Percentiles rank a stretch among this genome's conserved stretches.
phyloP scores from a whole-genome alignment of 2,888 invertebrate genomes.

The Meganola albula region DNA sequence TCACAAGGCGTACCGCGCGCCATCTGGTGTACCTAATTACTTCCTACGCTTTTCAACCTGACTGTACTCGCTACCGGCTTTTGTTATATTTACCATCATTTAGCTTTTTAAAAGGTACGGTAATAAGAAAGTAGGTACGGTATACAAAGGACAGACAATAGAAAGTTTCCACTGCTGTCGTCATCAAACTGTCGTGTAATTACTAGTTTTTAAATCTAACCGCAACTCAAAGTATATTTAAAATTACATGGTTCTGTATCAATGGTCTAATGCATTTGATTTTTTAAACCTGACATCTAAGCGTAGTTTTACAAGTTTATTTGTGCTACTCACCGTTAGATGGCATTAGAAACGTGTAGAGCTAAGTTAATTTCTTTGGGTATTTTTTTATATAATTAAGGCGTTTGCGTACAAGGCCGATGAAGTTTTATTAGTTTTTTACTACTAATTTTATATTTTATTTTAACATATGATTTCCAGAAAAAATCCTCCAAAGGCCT shows the following conservation, averaged over 20 bases:
- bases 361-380: too few species aligned
- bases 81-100: constrained; percentile 49
- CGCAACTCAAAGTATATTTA: constrained; percentile 50
- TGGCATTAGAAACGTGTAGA: constrained; percentile 33
- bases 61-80: constrained; percentile 40
- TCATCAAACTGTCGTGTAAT: constrained; percentile 58
- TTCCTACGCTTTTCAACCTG: constrained; percentile 62
- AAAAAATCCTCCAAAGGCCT: too few species aligned
- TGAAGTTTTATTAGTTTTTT: too few species aligned
- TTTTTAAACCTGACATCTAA: constrained; percentile 4
- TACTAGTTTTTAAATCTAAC: constrained; percentile 50
- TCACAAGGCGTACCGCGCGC: constrained; percentile 41
- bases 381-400: too few species aligned
- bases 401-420: too few species aligned
- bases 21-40: constrained; percentile 69
- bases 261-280: constrained; percentile 8
- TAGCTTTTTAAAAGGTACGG: constrained; percentile 57
- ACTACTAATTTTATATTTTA: too few species aligned
- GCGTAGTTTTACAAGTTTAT: constrained; percentile 6
- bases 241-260: constrained; percentile 7
- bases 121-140: constrained; percentile 71
- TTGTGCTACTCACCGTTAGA: constrained; percentile 54
- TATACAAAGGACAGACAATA: constrained; percentile 49
- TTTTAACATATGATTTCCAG: too few species aligned
- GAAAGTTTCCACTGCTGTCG: constrained; percentile 53